phyloP scores from a whole-genome alignment of 2,113 vertebrate genomes.

The Cricetomys ansorgei region DNA sequence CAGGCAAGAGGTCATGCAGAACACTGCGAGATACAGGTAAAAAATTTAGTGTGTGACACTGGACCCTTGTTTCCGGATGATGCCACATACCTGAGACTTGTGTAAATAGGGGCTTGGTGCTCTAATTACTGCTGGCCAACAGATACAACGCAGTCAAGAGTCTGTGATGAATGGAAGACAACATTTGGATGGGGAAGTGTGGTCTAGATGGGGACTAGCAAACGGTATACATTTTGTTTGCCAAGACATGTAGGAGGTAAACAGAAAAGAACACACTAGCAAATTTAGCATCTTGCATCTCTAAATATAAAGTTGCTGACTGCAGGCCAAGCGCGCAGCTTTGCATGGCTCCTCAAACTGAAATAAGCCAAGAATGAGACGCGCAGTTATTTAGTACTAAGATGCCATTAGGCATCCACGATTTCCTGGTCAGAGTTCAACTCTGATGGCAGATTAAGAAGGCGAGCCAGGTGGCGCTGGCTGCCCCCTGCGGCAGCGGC shows the following conservation, averaged over 20 bases:
- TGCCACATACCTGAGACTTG: not conserved
- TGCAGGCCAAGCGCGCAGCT: constrained; percentile 43
- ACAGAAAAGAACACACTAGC: constrained; percentile 70
- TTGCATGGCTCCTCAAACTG: not conserved
- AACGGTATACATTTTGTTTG: constrained; percentile 69
- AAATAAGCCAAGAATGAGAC: constrained; percentile 23
- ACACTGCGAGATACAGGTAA: not conserved
- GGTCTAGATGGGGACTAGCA: constrained; percentile 56
- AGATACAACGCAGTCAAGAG: constrained; percentile 40
- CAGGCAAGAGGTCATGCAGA: not conserved
- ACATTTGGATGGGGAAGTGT: constrained; percentile 47
- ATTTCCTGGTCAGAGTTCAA: not conserved
- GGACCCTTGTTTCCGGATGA: not conserved
- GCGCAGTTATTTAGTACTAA: not conserved
- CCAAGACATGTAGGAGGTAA: constrained; percentile 73
- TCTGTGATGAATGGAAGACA: constrained; percentile 1
- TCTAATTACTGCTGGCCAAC: not conserved
- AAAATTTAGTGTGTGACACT: not conserved
- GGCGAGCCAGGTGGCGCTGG: not conserved
- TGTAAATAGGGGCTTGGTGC: not conserved
- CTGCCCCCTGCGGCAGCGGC: not conserved
- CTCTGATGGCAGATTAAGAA: not conserved
- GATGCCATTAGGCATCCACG: not conserved
- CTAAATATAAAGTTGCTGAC: constrained; percentile 73
- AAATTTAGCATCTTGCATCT: constrained; percentile 69